These are phyloP conservation scores for Eurypyga helias DNA, from an alignment of 2,113 vertebrate species.

Conservation along the genomic window DNA sequence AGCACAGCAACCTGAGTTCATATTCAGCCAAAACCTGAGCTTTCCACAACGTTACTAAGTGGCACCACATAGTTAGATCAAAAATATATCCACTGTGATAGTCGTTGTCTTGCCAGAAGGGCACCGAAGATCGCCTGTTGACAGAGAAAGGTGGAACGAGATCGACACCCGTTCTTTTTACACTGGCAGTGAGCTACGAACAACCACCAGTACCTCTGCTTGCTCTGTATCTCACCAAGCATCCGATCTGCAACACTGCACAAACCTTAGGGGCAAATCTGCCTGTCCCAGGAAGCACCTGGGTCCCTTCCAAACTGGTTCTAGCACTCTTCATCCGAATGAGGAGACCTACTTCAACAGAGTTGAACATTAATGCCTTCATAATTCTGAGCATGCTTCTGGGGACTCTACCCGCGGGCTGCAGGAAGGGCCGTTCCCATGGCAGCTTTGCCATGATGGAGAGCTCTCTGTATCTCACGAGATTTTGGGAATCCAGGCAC, in stretches of 20 bases:
- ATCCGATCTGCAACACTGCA: neutral
- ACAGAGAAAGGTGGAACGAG: neutral
- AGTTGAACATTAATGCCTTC: neutral
- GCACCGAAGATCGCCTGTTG: fast-evolving
- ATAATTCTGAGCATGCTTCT: neutral
- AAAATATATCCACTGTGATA: neutral
- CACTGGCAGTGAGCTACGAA: neutral
- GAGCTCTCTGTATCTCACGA: neutral
- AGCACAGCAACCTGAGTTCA: neutral
- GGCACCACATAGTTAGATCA: neutral
- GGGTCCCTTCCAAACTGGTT: neutral
- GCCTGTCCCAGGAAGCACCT: neutral
- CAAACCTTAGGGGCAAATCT: neutral
- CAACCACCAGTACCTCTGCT: neutral
- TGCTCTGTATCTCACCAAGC: neutral
- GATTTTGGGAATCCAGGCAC: neutral
- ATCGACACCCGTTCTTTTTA: neutral
- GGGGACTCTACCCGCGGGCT: neutral
- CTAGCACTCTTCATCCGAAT: neutral
- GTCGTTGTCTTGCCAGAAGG: neutral
- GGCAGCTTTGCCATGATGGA: fast-evolving
- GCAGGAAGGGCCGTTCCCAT: neutral
- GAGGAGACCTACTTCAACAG: neutral
- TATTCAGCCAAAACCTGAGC: neutral
- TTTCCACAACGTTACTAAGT: neutral